Base-by-base conservation (phyloP, 2,113 vertebrate species). In the Eubucco bourcierii region DNA sequence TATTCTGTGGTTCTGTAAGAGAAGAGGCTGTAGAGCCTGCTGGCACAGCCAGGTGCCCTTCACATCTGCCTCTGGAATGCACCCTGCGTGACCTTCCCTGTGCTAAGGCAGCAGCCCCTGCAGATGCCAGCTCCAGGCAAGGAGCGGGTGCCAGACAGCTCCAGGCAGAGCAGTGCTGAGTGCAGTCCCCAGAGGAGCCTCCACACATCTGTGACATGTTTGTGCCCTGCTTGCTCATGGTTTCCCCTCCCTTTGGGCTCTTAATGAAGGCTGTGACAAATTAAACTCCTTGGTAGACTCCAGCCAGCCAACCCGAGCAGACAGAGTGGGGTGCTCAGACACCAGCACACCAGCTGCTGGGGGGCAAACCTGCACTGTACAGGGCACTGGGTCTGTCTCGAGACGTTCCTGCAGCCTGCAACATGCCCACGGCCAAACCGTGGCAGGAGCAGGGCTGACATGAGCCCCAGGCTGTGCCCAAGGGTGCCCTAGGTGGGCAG, bases 231-330 rank as follows among this genome's bases (percentile, higher is more conserved):
- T 95, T 88, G 88, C 90, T 96, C 80, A 88, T 84, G 66, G 73
- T 94, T 95, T 87, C 92, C 96, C 41, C 70, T 97, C 95, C 93
- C 87, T 91, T 29, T 87, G 88, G 93, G 87, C 80, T 78, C 76
- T 80, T 87, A 96, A 93, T 58, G 86, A 79, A 92, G 77, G 72
- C 61, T 82, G 88, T 94, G 77, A 97, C 92, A 96, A 96, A 84
- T 87, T 92, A 92, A 97, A 95, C 84, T 77, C 61, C 66, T 80
- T 95, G 72, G 9, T 34, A 80, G 79, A 44, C 88, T 94, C 78
- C 77, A 85, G 90, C 27, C n/a, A 96, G 50, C 81, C 41, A 91
- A 95, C 56, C 72, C 71, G 73, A 52, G 5, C 9, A 68, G 87
- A 82, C 41, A 85, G 91, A 88, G 29, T 66, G 5, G 88, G 93